Evolutionary conservation across 1,140 invertebrate genomes (phyloP).

Genomic region (Drosophila orosa): DNA sequence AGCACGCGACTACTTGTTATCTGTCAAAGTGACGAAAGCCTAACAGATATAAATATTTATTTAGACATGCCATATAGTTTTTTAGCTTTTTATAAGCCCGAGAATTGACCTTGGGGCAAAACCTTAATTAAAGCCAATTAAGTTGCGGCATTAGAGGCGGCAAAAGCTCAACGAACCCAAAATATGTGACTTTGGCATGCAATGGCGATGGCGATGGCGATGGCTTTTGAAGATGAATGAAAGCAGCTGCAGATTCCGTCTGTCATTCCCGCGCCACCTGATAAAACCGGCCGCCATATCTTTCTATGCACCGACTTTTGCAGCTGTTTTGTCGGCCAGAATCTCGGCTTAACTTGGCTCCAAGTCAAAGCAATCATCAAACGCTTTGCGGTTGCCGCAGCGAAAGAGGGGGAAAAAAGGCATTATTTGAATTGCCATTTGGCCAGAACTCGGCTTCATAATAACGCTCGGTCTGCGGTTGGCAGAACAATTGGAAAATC

Average conservation of each 20-base stretch:
- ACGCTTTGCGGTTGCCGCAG: conserved; percentile 31
- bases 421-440: conserved; percentile 42
- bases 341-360: conserved; percentile 8
- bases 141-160: conserved; percentile 40
- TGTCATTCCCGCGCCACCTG: conserved; percentile 34
- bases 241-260: conserved; percentile 38
- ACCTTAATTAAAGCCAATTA: conserved; percentile 51
- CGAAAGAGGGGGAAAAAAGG: neutral
- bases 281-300: conserved; percentile 39
- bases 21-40: conserved; percentile 9
- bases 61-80: conserved; percentile 3
- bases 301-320: conserved; percentile 14
- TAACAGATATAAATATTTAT: conserved; percentile 17
- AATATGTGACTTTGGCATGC: conserved; percentile 45
- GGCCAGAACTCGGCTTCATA: conserved; percentile 30
- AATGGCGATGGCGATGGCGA: conserved; percentile 15
- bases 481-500: neutral
- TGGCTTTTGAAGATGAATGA: conserved; percentile 40
- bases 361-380: conserved; percentile 40
- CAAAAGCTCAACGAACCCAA: conserved; percentile 47
- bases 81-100: conserved; percentile 6
- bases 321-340: conserved; percentile 44
- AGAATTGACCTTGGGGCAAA: conserved; percentile 38
- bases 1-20: neutral
- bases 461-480: conserved; percentile 12